These are phyloP conservation scores for Octodonta nipae DNA, from an alignment of 2,888 invertebrate species.

Conservation along the genomic window DNA sequence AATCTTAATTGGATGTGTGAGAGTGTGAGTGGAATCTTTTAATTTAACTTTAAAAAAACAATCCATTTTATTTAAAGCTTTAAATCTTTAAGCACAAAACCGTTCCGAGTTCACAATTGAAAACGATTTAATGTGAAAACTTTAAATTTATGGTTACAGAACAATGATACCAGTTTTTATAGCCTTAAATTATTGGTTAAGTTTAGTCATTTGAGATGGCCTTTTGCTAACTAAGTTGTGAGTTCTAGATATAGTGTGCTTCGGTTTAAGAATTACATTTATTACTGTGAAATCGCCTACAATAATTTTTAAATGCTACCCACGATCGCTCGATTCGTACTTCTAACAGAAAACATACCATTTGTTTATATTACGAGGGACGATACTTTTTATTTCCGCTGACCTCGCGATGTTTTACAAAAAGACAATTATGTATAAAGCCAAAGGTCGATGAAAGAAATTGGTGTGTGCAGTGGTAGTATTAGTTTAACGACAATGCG, in stretches of 20 bases:
- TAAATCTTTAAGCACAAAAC: slow-evolving; percentile 29
- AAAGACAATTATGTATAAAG: no score
- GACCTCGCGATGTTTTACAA: no score
- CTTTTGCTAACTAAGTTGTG: slow-evolving; percentile 32
- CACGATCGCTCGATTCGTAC: slow-evolving; percentile 9
- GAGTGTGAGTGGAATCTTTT: no score
- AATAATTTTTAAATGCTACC: slow-evolving; percentile 15
- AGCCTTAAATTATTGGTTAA: slow-evolving; percentile 38
- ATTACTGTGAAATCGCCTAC: slow-evolving; percentile 22
- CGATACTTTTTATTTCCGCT: not conserved
- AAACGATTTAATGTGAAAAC: slow-evolving; percentile 38
- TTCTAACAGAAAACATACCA: slow-evolving; percentile 5
- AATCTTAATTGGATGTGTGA: no score
- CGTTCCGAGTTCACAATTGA: slow-evolving; percentile 31
- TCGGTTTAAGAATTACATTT: slow-evolving; percentile 14
- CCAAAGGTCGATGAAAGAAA: no score
- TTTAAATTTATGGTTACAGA: slow-evolving; percentile 37
- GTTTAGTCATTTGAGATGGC: slow-evolving; percentile 33
- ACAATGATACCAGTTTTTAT: slow-evolving; percentile 39
- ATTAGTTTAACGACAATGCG: no score
- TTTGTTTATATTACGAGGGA: slow-evolving; percentile 2
- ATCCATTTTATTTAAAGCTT: slow-evolving; percentile 33
- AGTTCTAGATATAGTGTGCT: slow-evolving; percentile 21
- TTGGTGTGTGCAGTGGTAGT: no score
- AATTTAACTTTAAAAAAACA: slow-evolving; percentile 37